Base-by-base conservation (phyloP, 2,797 vertebrate genomes). In the Iguana delicatissima region DNA sequence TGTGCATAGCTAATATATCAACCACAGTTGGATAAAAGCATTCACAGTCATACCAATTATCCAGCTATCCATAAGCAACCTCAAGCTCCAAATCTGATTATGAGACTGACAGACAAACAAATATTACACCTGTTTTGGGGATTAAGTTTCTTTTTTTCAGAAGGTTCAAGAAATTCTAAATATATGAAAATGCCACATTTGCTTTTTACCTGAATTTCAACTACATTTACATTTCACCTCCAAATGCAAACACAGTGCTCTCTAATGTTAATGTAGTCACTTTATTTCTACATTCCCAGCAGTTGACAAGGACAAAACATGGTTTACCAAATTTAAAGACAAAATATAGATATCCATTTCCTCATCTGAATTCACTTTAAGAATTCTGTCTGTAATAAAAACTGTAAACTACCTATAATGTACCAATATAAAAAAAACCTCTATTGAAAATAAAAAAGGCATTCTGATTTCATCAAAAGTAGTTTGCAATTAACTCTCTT, bases 401-500 rank as follows among this genome's bases (percentile, higher is more conserved):
- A 81, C 84, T 89, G 80, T 6, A 85, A 88, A 42, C 26, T 57
- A 69, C 16, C 26, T 57, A 35, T 79, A 16, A 38, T 24, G 89
- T 87, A 91, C 91, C 10, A 88, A 35, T 79, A 86, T 91, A 69
- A 69, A 83, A 83, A 73, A 93, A 91, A 90, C 67, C 46, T 90
- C 88, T 67, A 57, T 93, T 67, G 7, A 67, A 92, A 91, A 91
- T 76, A 32, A 93, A 89, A 93, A 6, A 59, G 67, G 94, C 64
- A 92, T 90, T 93, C 26, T 87, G 88, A 55, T 95, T 94, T 82
- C 87, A 92, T 83, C 79, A 95, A 83, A 96, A 95, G 92, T 93
- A 94, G 95, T 96, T 96, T 95, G 87, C 89, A 96, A 95, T 96
- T 96, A 96, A 95, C 87, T 95, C 90, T 88, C 89, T 86, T 94